Conservation (phyloP, 2,888 invertebrate species). For the Netelia fuscicornis region DNA sequence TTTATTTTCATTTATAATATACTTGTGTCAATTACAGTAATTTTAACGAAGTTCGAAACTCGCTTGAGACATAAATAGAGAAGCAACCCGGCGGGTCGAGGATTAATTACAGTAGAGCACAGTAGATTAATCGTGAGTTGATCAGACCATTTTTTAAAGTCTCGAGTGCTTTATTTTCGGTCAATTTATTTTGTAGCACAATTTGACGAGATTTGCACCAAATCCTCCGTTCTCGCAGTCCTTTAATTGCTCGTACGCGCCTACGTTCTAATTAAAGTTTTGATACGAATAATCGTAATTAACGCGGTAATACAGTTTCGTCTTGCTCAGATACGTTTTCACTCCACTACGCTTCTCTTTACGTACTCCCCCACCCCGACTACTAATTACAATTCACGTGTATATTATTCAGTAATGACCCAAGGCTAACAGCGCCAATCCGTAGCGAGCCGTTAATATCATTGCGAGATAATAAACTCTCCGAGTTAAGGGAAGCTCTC, state of each 20-base stretch:
- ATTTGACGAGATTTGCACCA: too few species aligned
- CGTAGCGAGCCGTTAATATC: slow-evolving; percentile 47
- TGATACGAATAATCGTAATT: not conserved
- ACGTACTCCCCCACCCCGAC: not conserved
- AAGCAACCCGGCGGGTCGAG: not conserved
- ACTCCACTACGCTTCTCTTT: not conserved
- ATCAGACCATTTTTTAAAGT: not conserved
- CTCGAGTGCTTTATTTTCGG: too few species aligned
- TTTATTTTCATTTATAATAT: not conserved
- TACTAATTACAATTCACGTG: slow-evolving; percentile 73
- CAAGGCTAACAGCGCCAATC: slow-evolving; percentile 10
- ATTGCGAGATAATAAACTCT: slow-evolving; percentile 42
- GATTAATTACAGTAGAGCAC: not conserved
- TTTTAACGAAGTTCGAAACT: not conserved
- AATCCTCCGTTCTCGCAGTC: not conserved
- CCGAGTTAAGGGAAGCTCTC: slow-evolving; percentile 28
- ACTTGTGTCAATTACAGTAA: not conserved
- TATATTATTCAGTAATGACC: slow-evolving; percentile 70
- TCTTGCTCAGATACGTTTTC: not conserved
- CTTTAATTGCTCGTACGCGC: not conserved
- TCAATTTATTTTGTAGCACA: too few species aligned
- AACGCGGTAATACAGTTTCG: not conserved
- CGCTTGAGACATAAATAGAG: not conserved
- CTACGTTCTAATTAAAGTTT: not conserved
- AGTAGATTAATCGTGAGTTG: not conserved